phyloP scores from a whole-genome alignment of 2,113 vertebrate genomes.

The Alouatta palliata region DNA sequence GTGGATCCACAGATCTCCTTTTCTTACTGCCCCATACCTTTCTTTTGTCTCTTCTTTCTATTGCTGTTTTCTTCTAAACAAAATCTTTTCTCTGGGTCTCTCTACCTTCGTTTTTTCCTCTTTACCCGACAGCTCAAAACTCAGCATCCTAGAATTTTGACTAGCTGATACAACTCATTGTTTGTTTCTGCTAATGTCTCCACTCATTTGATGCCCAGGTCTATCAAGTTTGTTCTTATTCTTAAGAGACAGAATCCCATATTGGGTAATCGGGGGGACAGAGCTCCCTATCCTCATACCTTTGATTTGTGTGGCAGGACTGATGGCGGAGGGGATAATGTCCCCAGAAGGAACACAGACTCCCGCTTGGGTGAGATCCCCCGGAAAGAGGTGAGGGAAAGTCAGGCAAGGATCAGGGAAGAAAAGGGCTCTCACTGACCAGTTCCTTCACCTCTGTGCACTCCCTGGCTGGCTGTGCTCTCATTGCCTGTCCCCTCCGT shows the following conservation, averaged over 20 bases:
- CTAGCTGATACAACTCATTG: neutral
- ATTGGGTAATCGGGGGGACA: neutral
- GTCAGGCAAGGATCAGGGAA: neutral
- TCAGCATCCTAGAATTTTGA: neutral
- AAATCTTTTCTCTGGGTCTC: neutral
- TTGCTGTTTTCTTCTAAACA: neutral
- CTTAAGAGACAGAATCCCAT: neutral
- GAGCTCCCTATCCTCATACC: neutral
- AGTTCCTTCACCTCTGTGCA: neutral
- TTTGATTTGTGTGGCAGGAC: constrained; percentile 50
- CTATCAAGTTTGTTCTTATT: neutral
- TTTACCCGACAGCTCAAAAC: neutral
- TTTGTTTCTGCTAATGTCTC: neutral
- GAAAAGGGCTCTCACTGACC: neutral
- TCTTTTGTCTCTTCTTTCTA: neutral
- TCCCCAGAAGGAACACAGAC: constrained; percentile 70
- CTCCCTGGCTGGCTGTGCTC: neutral
- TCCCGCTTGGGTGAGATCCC: constrained; percentile 63
- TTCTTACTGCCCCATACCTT: neutral
- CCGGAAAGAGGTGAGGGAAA: constrained; percentile 78
- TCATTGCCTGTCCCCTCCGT: neutral
- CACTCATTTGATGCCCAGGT: neutral
- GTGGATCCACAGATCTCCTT: neutral
- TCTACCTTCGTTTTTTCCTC: neutral
- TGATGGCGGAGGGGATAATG: constrained; percentile 34